A percentile compares a stretch with the other conserved stretches of the same genome.
phyloP scores from a whole-genome alignment of 2,888 invertebrate genomes.

The Automeris io region DNA sequence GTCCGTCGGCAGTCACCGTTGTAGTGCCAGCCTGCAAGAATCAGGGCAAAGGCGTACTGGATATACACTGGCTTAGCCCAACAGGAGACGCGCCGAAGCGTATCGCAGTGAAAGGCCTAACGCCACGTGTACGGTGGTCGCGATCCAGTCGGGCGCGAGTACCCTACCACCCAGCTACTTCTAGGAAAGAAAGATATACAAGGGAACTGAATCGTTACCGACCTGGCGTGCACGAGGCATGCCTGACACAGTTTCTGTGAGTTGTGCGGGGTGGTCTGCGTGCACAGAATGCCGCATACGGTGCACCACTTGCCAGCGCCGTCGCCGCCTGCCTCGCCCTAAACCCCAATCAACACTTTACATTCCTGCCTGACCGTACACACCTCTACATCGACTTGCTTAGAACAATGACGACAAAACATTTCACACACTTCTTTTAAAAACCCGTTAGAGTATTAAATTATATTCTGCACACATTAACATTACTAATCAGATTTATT shows the following conservation, averaged over 20 bases:
- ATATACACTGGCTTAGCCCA: too few relatives aligned
- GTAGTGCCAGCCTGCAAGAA: too few relatives aligned
- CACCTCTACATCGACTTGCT: conserved; percentile 21
- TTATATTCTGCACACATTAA: conserved; percentile 75
- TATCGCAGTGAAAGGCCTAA: too few relatives aligned
- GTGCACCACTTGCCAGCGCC: conserved; percentile 65
- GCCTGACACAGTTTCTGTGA: conserved; percentile 75
- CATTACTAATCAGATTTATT: conserved; percentile 40
- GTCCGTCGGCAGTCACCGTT: too few relatives aligned
- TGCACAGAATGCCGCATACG: conserved; percentile 73
- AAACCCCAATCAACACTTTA: conserved; percentile 69
- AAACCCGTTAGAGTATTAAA: conserved; percentile 64
- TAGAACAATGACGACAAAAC: conserved; percentile 34
- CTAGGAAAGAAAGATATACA: too few relatives aligned
- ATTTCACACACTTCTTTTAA: conserved; percentile 74
- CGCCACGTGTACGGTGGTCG: too few relatives aligned
- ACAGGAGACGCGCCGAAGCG: too few relatives aligned
- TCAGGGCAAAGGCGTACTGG: too few relatives aligned
- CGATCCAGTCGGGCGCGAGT: too few relatives aligned
- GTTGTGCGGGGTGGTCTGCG: conserved; percentile 70
- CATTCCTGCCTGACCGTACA: conserved; percentile 38
- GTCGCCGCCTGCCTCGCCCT: conserved; percentile 68
- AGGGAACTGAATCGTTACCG: conserved; percentile 47
- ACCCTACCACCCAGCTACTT: too few relatives aligned
- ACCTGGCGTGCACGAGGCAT: conserved; percentile 78